Base-by-base conservation (phyloP, 2,888 invertebrate species). In the Thyatira batis region DNA sequence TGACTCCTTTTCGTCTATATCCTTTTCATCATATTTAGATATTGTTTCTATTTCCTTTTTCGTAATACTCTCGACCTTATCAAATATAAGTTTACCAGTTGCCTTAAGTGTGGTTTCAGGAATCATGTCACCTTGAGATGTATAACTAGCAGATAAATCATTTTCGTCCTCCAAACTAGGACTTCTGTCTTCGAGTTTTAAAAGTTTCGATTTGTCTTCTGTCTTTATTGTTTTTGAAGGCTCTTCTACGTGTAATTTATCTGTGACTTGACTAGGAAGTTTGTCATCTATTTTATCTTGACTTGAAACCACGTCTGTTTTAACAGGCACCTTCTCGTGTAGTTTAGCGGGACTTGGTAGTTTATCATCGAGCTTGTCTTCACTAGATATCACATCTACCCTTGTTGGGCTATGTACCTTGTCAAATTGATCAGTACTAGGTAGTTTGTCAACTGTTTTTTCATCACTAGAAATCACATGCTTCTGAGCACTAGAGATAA, bases 11-110 rank as follows among this genome's bases (percentile, higher is more conserved):
- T 76, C 70, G 53, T 78, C 76, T 20, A 71, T 63, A 46, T 75
- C 70, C 62, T 78, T 76, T 58, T 80, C 76, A 17, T 73, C 62
- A 52, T 65, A 50, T 48, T 67, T 66, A 20, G 59, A 61, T 53
- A 63, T 63, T 6, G 67, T 64, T 61, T 71, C 67, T n/a, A 58
- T 60, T 67, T 76, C 75, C 28, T 73, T 76, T 52, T 65, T 59
- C 10, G 63, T 58, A 9, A 62, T 30, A 27, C 27, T 53, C n/a
- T 51, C 51, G 27, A 45, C 30, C 20, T 60, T 59, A 6, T 21
- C 49, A 45, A 39, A 2, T 8, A 1, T 1, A 17, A 17, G 17
- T n/a, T 17, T 8, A 1, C 0, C 17, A 6, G n/a, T 1, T n/a
- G 33, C 10, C 13, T 4, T 6, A 5, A n/a, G 3, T 17, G 39